These are phyloP conservation scores for Paguma larvata DNA, from an alignment of 2,797 vertebrate genomes.

Conservation along the genomic window DNA sequence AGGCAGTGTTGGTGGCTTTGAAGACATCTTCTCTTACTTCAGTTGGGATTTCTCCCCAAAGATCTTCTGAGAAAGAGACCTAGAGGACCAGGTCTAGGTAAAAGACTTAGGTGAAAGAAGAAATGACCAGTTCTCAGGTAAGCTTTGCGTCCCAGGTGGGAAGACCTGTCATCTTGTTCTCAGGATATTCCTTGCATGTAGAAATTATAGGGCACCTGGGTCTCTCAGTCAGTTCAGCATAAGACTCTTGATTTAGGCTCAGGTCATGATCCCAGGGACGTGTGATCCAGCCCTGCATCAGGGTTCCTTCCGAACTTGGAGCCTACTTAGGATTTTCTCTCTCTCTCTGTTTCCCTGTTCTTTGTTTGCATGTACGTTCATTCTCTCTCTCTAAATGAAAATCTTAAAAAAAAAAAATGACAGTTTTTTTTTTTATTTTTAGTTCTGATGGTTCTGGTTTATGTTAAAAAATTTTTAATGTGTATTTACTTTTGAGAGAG, in stretches of 20 bases:
- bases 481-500: no score
- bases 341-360: no score
- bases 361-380: no score
- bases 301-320: no score
- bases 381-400: no score
- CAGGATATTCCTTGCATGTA: neutral
- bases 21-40: neutral
- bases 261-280: no score
- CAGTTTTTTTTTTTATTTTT: neutral
- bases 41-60: neutral
- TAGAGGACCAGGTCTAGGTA: neutral
- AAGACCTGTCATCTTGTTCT: neutral
- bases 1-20: neutral
- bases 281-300: no score
- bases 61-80: neutral
- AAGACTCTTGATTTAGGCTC: no score
- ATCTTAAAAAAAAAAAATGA: neutral
- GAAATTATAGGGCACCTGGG: neutral
- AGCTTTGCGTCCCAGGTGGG: neutral
- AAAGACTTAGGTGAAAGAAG: neutral
- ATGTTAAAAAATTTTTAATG: neutral
- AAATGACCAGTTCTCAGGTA: neutral
- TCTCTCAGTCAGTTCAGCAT: no score
- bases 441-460: neutral
- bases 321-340: no score